Conservation (phyloP, 2,113 vertebrate genomes). For the Myxocyprinus asiaticus region DNA sequence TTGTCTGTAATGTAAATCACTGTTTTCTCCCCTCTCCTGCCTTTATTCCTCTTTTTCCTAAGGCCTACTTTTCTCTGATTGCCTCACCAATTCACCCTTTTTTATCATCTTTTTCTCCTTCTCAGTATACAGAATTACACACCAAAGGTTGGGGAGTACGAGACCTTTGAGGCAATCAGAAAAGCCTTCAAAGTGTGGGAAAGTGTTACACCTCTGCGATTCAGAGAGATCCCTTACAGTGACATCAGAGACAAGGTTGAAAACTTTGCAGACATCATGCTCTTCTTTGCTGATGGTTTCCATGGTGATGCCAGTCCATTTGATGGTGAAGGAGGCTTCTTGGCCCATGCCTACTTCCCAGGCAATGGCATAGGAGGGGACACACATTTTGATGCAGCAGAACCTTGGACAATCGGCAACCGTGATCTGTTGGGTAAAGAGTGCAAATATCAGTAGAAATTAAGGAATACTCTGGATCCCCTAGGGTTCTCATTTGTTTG, state of each 20-base stretch:
- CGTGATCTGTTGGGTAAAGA: slow-evolving; percentile 79
- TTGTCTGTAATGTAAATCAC: slow-evolving; percentile 49
- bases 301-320: slow-evolving; percentile 90
- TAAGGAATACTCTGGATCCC: too few relatives aligned
- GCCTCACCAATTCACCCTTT: slow-evolving; percentile 24
- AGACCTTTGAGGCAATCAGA: slow-evolving; percentile 85
- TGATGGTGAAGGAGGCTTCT: slow-evolving; percentile 89
- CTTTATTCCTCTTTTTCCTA: slow-evolving; percentile 41
- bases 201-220: slow-evolving; percentile 79
- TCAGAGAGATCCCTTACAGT: slow-evolving; percentile 85
- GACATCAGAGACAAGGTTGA: slow-evolving; percentile 81
- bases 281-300: slow-evolving; percentile 90
- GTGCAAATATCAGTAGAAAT: too few relatives aligned
- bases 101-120: slow-evolving; percentile 10
- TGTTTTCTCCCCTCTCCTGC: neutral
- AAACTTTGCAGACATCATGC: slow-evolving; percentile 89
- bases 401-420: slow-evolving; percentile 88
- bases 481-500: neutral
- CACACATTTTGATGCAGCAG: slow-evolving; percentile 89
- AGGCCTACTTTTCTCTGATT: slow-evolving; percentile 25
- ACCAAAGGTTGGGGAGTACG: slow-evolving; percentile 84
- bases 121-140: slow-evolving; percentile 83
- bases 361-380: slow-evolving; percentile 87
- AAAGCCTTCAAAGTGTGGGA: slow-evolving; percentile 88
- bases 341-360: slow-evolving; percentile 92